Percentiles rank a stretch among this genome's conserved stretches.
Evolutionary conservation across 2,797 vertebrate genomes (phyloP).

Genomic region (Eleutherodactylus coqui): DNA sequence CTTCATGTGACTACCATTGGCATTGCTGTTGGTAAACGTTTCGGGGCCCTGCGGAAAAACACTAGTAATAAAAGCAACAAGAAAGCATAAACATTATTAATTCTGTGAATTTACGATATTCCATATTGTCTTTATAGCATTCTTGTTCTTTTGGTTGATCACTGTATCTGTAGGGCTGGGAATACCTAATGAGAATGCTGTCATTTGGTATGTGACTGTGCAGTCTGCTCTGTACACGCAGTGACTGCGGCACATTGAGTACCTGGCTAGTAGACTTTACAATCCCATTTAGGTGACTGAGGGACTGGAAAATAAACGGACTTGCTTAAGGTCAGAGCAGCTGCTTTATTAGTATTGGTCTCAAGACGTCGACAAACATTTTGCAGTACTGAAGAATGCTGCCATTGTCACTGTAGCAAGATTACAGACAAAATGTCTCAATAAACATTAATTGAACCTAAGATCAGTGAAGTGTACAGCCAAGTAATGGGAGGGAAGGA

Average conservation of each 20-base stretch:
- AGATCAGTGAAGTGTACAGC: background rate
- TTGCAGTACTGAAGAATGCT: slow-evolving; percentile 3
- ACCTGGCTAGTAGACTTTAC: slow-evolving; percentile 18
- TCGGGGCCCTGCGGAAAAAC: too few relatives aligned
- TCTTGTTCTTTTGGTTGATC: background rate
- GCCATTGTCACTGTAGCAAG: slow-evolving; percentile 3
- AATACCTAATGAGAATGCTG: background rate
- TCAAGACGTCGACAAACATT: slow-evolving; percentile 4
- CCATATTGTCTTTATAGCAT: background rate
- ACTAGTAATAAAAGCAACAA: too few relatives aligned
- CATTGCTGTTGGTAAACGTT: too few relatives aligned
- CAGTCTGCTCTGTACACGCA: background rate
- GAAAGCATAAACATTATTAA: too few relatives aligned
- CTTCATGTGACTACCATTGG: too few relatives aligned
- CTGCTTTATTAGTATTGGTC: slow-evolving; percentile 25
- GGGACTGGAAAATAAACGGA: background rate
- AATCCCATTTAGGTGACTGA: background rate
- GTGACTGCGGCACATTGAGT: background rate
- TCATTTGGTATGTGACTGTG: background rate
- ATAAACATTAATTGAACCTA: slow-evolving; percentile 7
- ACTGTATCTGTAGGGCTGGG: background rate
- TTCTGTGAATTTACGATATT: background rate
- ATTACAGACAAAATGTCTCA: slow-evolving; percentile 6
- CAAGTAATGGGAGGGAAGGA: background rate
- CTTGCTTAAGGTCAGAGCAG: slow-evolving; percentile 15